Evolutionary conservation across 1,140 invertebrate species (phyloP), one percentile per base, ranked within the genome.

Genomic region (Hermetia illucens): DNA sequence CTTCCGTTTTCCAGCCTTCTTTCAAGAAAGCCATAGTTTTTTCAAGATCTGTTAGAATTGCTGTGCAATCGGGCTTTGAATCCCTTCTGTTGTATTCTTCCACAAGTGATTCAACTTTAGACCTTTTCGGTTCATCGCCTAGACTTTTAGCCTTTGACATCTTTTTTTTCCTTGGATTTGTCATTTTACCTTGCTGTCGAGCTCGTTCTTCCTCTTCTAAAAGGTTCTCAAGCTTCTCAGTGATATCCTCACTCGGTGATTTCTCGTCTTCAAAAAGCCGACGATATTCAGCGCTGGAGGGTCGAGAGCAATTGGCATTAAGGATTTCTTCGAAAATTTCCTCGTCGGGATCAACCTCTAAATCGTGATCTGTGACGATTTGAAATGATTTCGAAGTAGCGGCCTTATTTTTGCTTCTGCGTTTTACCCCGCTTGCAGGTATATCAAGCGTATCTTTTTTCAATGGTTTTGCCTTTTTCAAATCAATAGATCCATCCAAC

Each of bases 11-110:
- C 55, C 55, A 58, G 37, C 56, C 55, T 3, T 52, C 50, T 22
- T 53, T 48, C 35, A 58, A 43, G 30, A 58, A 55, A 10, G 58
- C 55, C 53, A 58, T 58, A 3, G 55, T 58, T 15, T 43, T 50
- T 30, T 58, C 55, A 29, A 58, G 38, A 41, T 58, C 55, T 31
- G 49, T 58, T 44, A 58, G n/a, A n/a, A n/a, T n/a, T n/a, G n/a
- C n/a, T n/a, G n/a, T n/a, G n/a, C n/a, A n/a, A n/a, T n/a, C n/a
- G n/a, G n/a, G n/a, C n/a, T n/a, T n/a, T n/a, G n/a, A n/a, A n/a
- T n/a, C n/a, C n/a, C n/a, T n/a, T n/a, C n/a, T n/a, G n/a, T n/a
- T n/a, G n/a, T n/a, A n/a, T n/a, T n/a, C n/a, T n/a, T n/a, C n/a
- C n/a, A n/a, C n/a, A n/a, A n/a, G n/a, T n/a, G n/a, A n/a, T n/a